Percentiles rank a stretch among this genome's conserved stretches.
Conservation (phyloP, 30 jellyfish, hydroid and myxozoan genomes). For the Hydra vulgaris region DNA sequence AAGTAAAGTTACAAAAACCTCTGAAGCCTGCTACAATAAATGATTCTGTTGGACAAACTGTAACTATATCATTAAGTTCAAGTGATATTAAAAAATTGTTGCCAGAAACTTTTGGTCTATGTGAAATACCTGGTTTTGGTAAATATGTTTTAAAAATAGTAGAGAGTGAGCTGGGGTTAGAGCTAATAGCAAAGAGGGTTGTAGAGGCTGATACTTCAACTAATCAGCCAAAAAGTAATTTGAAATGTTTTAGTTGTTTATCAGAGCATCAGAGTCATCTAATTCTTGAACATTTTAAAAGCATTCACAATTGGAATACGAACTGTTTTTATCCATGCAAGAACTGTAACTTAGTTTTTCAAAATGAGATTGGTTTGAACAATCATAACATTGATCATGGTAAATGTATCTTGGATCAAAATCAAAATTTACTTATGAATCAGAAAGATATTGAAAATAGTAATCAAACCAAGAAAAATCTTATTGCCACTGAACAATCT, state of each 20-base stretch:
- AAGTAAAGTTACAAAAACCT: background rate
- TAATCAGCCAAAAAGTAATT: background rate
- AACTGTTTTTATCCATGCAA: background rate
- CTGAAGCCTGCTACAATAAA: slow-evolving; percentile 5
- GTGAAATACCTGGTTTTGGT: slow-evolving; percentile 10
- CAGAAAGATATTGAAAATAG: background rate
- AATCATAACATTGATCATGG: background rate
- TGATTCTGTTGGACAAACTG: background rate
- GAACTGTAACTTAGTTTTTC: slow-evolving; percentile 2
- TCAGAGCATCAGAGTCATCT: background rate
- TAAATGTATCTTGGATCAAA: background rate
- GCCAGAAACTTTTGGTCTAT: background rate
- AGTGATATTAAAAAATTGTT: background rate
- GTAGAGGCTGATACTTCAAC: background rate
- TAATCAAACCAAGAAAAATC: too few relatives aligned
- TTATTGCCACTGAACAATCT: background rate
- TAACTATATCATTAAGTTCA: background rate
- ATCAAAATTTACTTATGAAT: background rate
- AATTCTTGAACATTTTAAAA: slow-evolving; percentile 5
- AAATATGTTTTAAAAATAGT: background rate
- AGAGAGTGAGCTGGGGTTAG: background rate
- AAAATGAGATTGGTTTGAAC: background rate
- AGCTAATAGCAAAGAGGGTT: background rate
- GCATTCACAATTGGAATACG: slow-evolving; percentile 11
- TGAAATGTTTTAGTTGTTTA: slow-evolving; percentile 5